These are phyloP conservation scores for Zeus faber DNA, from an alignment of 2,113 vertebrate species.

Conservation along the genomic window DNA sequence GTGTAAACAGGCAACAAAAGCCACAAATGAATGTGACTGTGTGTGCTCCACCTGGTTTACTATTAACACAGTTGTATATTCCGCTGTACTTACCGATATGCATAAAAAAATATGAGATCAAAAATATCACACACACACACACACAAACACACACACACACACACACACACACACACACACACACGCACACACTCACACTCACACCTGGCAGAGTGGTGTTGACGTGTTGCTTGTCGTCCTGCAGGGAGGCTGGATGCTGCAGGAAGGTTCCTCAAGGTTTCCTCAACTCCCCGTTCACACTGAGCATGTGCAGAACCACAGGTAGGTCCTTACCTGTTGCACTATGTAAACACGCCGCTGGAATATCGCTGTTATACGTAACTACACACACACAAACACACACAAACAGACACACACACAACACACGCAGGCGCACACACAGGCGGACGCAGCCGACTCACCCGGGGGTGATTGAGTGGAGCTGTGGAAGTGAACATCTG, in stretches of 20 bases:
- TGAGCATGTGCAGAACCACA: conserved; percentile 25
- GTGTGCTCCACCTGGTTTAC: too few relatives aligned
- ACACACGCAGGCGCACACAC: neutral
- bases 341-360: neutral
- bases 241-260: conserved; percentile 30
- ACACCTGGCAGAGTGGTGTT: rapidly evolving
- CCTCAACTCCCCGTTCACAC: conserved; percentile 10
- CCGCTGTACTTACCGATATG: too few relatives aligned
- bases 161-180: conserved; percentile 7
- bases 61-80: too few relatives aligned
- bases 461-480: neutral
- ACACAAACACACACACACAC: neutral
- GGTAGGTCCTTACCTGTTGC: conserved; percentile 18
- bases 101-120: neutral
- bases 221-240: neutral
- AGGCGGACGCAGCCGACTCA: neutral
- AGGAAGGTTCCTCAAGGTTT: conserved; percentile 2
- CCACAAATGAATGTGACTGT: too few relatives aligned
- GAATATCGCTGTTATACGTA: too few relatives aligned
- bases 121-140: neutral
- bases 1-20: too few relatives aligned
- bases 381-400: neutral
- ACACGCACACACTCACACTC: neutral
- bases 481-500: neutral
- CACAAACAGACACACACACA: neutral